phyloP scores from a whole-genome alignment of 2,888 invertebrate species.

The Nebria brevicollis region DNA sequence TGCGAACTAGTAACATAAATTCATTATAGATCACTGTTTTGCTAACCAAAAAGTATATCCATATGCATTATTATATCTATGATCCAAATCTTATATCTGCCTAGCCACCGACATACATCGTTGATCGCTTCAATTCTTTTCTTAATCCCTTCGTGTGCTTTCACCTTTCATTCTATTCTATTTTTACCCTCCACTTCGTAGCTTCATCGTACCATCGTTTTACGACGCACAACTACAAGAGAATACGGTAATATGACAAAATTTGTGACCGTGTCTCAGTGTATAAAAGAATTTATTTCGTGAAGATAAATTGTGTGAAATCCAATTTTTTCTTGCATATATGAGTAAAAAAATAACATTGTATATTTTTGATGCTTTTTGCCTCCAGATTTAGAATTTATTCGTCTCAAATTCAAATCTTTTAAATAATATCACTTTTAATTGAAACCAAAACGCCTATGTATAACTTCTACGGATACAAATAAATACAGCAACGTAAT shows the following conservation, averaged over 20 bases:
- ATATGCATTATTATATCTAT: neutral
- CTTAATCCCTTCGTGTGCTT: constrained; percentile 1
- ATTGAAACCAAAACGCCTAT: neutral
- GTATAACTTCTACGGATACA: neutral
- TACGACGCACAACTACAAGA: neutral
- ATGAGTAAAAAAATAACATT: too few relatives aligned
- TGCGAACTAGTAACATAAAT: too few relatives aligned
- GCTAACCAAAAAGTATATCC: neutral
- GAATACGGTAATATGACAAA: neutral
- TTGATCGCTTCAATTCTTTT: neutral
- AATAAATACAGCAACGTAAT: neutral
- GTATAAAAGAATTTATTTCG: neutral
- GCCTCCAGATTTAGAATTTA: too few relatives aligned
- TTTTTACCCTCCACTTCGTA: neutral
- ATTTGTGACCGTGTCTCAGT: neutral
- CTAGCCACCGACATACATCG: neutral
- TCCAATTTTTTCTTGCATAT: neutral
- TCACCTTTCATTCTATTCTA: neutral
- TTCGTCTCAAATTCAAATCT: too few relatives aligned
- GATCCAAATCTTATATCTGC: neutral
- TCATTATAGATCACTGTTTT: too few relatives aligned
- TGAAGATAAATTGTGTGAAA: neutral
- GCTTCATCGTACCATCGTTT: neutral
- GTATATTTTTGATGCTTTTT: too few relatives aligned
- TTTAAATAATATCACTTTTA: neutral